phyloP scores from a whole-genome alignment of 1,140 invertebrate species.

The roundworm (Caenorhabditis elegans) region DNA sequence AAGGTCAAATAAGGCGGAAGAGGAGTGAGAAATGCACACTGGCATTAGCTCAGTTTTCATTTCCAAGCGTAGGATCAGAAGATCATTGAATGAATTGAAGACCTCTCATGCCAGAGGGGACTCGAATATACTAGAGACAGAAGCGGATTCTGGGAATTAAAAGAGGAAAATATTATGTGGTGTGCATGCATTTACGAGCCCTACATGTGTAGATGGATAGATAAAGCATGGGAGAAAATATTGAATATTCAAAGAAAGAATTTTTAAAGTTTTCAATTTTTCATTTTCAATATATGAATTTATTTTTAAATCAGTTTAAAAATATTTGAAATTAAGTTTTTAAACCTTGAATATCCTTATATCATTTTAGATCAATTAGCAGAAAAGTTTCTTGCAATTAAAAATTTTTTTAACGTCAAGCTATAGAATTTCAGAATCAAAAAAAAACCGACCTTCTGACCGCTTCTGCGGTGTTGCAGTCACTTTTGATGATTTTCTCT shows the following conservation, averaged over 20 bases:
- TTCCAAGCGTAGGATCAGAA: background rate
- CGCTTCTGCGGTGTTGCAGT: background rate
- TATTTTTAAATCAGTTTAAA: too few species aligned
- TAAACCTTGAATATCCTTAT: too few species aligned
- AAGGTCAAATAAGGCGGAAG: background rate
- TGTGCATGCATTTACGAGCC: background rate
- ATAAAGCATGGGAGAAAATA: background rate
- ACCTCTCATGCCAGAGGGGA: background rate
- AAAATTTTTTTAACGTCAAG: too few species aligned
- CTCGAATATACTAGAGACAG: background rate
- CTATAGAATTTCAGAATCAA: background rate
- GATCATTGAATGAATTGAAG: background rate
- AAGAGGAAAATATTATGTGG: background rate
- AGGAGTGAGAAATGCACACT: background rate
- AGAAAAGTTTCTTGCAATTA: too few species aligned
- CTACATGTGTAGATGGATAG: background rate
- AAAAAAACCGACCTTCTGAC: slow-evolving; percentile 13
- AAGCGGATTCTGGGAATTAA: background rate
- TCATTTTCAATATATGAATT: too few species aligned
- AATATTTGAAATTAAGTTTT: too few species aligned
- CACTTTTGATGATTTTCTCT: slow-evolving; percentile 23
- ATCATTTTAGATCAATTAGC: too few species aligned
- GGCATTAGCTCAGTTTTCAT: background rate
- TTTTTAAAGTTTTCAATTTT: too few species aligned
- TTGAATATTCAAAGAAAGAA: too few species aligned